A percentile compares a stretch with the other conserved stretches of the same genome.
These are phyloP conservation scores for Malurus melanocephalus DNA, from an alignment of 2,113 vertebrate species.

Conservation along the genomic window DNA sequence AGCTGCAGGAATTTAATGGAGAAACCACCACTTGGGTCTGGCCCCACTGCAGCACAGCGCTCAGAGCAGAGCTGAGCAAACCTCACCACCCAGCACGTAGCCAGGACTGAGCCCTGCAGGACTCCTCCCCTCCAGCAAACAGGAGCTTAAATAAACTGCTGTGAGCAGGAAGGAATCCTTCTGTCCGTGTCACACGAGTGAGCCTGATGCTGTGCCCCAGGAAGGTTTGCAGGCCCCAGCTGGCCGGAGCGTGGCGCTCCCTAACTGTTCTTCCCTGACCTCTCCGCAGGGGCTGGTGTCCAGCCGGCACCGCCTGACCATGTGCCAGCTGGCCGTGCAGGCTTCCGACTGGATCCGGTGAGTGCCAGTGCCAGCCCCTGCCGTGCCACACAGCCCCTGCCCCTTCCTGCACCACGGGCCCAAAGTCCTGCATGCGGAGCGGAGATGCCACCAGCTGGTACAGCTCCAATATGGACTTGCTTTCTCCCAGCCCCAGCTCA, in stretches of 20 bases:
- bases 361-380: not conserved
- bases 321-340: constrained; percentile 97
- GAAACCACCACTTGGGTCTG: not conserved
- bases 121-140: not conserved
- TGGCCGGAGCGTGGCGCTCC: not conserved
- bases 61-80: not conserved
- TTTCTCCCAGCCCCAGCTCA: not conserved
- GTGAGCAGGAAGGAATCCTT: not conserved
- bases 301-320: constrained; percentile 92
- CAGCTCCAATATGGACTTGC: not conserved
- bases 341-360: constrained; percentile 98
- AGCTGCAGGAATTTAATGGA: not conserved
- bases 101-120: not conserved
- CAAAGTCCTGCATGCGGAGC: not conserved
- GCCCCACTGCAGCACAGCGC: rapidly evolving
- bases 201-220: not conserved
- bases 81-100: rapidly evolving
- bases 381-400: not conserved
- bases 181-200: not conserved
- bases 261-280: not conserved
- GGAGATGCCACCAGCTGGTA: not conserved
- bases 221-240: not conserved
- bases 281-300: constrained; percentile 87
- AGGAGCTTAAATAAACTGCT: not conserved
- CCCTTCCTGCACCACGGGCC: rapidly evolving